A percentile compares a stretch with the other conserved stretches of the same genome.
These are phyloP conservation scores for Xenops minutus DNA, from an alignment of 2,797 vertebrate species.

Conservation along the genomic window DNA sequence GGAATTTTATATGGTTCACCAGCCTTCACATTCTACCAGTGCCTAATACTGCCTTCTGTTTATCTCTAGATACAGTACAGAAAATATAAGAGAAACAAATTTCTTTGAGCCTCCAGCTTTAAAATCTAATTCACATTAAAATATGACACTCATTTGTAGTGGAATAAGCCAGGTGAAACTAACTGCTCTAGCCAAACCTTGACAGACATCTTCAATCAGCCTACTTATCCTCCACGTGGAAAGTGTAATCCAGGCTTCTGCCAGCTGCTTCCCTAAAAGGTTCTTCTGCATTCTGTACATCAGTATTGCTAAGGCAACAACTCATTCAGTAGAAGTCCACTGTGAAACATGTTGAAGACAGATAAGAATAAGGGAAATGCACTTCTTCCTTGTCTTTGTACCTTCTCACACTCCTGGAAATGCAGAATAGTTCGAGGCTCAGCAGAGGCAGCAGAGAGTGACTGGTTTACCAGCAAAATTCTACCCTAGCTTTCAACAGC, in stretches of 20 bases:
- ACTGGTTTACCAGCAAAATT: not conserved
- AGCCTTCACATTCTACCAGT: not conserved
- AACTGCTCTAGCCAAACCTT: not conserved
- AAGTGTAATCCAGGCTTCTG: constrained; percentile 30
- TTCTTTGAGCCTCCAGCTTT: not conserved
- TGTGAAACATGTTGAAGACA: not conserved
- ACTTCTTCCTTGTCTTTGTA: not conserved
- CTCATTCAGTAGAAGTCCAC: not conserved
- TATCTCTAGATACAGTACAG: not conserved
- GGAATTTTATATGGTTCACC: not conserved
- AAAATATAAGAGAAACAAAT: not conserved
- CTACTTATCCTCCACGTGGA: constrained; percentile 10
- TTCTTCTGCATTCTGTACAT: not conserved
- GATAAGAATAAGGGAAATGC: constrained; percentile 25
- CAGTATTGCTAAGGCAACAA: constrained; percentile 12
- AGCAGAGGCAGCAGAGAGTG: not conserved
- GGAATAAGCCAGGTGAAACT: not conserved
- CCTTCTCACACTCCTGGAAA: not conserved
- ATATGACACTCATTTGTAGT: not conserved
- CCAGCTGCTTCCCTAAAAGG: constrained; percentile 14
- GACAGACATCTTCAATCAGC: constrained; percentile 32
- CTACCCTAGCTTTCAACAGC: not conserved
- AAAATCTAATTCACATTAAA: constrained; percentile 14
- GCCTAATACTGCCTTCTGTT: not conserved
- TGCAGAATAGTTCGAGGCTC: not conserved